Base-by-base conservation (phyloP, 2,113 vertebrate species). In the Myiopsitta monachus region DNA sequence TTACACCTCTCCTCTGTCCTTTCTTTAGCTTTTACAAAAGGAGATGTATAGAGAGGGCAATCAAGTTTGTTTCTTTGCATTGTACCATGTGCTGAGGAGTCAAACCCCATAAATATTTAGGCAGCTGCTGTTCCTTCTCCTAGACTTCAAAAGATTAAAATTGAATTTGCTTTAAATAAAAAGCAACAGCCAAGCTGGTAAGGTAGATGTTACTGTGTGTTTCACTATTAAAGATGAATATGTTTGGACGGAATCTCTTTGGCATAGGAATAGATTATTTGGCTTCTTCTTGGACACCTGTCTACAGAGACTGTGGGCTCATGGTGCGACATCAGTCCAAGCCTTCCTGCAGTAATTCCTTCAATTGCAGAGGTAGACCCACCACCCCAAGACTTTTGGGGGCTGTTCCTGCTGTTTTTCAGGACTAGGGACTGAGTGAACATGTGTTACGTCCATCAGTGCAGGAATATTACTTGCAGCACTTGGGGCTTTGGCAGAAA, bases 301-400 rank as follows among this genome's bases (percentile, higher is more conserved):
- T 27, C 46, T 33, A 1, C 30, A 54, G 33, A 0, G 3, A 6
- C n/a, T 33, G 11, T 27, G 31, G 27, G 36, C 6, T 85, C 8
- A 2, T 3, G 21, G 27, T 17, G 31, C 0, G 0, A 5, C 22
- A 23, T n/a, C 46, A 31, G 1, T 2, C 36, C 36, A 47, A 75
- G 5, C 11, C 41, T 59, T 94, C 38, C 73, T 78, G 30, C 41
- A 30, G 36, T 1, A 5, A 49, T 38, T 52, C 21, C 14, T 62
- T 46, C 66, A 16, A 0, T 6, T 44, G 11, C 36, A 77, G 67
- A 39, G 39, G 11, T 4, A 61, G 36, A 49, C 4, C 4, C 7
- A 33, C 39, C 16, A 22, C 11, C 28, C 67, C 12, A 41, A 75
- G 19, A 14, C 4, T 7, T 66, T 33, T 57, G 28, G 8, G 5